Conservation (phyloP, 2,888 invertebrate genomes). For the Andrena praecox region DNA sequence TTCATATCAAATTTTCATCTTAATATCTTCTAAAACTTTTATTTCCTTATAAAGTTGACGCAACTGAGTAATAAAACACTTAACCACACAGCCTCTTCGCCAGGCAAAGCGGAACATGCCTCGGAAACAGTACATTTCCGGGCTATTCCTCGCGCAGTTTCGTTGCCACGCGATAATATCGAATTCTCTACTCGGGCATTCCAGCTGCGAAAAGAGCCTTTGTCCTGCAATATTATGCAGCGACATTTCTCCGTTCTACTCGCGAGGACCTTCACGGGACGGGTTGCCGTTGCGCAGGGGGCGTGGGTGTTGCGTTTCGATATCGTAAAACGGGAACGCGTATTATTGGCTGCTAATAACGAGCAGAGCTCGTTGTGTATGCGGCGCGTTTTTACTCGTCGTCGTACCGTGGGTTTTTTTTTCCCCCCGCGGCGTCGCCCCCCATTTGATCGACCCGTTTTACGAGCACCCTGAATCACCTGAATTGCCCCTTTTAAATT, state of each 20-base stretch:
- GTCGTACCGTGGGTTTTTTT: slow-evolving; percentile 6
- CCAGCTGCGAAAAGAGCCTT: slow-evolving; percentile 6
- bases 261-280: slow-evolving; percentile 19
- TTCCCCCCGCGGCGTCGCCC: slow-evolving; percentile 21
- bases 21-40: too few relatives aligned
- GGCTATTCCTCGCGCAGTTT: not conserved
- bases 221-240: slow-evolving; percentile 17
- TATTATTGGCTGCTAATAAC: slow-evolving; percentile 49
- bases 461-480: slow-evolving; percentile 52
- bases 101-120: not conserved
- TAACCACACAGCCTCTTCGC: too few relatives aligned
- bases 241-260: slow-evolving; percentile 17
- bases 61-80: too few relatives aligned
- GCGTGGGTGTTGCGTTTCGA: slow-evolving; percentile 27
- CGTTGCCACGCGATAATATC: slow-evolving; percentile 5
- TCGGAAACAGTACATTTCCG: not conserved
- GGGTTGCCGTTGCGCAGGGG: not conserved
- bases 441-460: slow-evolving; percentile 49
- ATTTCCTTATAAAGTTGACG: too few relatives aligned
- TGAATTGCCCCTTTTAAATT: slow-evolving; percentile 58
- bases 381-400: slow-evolving; percentile 24
- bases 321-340: slow-evolving; percentile 47
- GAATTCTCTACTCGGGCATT: slow-evolving; percentile 1
- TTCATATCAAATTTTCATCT: too few relatives aligned
- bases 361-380: slow-evolving; percentile 17